Evolutionary conservation across 2,113 vertebrate species (phyloP), one percentile per base, ranked within the genome.

Genomic region (Tricholaema leucomelas): DNA sequence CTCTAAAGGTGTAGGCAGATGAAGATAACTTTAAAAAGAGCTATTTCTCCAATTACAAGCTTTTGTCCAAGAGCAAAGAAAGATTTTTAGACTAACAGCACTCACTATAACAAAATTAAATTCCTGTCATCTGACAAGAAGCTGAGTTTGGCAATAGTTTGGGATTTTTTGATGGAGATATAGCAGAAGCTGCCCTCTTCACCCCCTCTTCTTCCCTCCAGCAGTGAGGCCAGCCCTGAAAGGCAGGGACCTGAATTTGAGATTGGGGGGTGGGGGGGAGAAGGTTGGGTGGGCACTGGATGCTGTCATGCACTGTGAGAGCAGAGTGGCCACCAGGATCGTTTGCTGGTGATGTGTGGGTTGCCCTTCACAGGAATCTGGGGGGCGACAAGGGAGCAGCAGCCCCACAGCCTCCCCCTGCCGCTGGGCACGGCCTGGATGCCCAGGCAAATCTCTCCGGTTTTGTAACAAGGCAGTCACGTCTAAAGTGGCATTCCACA

Each of bases 41-140:
- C 90, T 91, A 58, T 97, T 96, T 97, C 97, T 98, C 97, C 93
- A 95, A 79, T 97, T 98, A 97, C 97, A 92, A 96, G 96, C 94
- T 95, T 97, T 98, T 97, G 97, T 98, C 91, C 96, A 94, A 90
- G 80, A 94, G 94, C 85, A 97, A 93, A 96, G 95, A 93, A 92
- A 96, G 88, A 95, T 96, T 97, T 97, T 97, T 96, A 96, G 85
- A 73, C 71, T 95, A 96, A 91, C 84, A 94, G 85, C 90, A 96
- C 95, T 97, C 95, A 91, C 85, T 97, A 85, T 92, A 91, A 95
- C 96, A 96, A 96, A 98, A 96, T 97, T 96, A 97, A 97, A 98
- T 97, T 96, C 91, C 94, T 65, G 94, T 96, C 93, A 94, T 92
- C 92, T 93, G 93, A 91, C 92, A 96, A 96, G 96, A 82, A 86